These are phyloP conservation scores for Entomobrya proxima DNA, from an alignment of 2,888 invertebrate genomes.

Conservation along the genomic window DNA sequence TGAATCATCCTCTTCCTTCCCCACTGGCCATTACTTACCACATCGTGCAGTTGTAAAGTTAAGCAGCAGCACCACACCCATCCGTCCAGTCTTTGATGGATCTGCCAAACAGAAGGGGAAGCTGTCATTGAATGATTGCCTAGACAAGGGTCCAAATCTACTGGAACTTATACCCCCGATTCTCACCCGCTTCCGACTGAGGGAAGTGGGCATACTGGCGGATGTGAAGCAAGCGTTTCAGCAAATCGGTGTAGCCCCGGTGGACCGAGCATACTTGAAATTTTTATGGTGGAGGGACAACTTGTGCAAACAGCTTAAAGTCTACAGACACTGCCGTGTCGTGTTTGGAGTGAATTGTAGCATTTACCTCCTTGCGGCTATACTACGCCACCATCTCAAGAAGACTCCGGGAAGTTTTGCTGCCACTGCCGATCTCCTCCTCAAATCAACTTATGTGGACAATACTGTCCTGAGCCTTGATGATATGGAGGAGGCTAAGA, in stretches of 20 bases:
- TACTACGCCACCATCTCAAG: constrained; percentile 73
- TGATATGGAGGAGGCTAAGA: constrained; percentile 57
- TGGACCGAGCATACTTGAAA: constrained; percentile 21
- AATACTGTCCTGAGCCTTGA: constrained; percentile 69
- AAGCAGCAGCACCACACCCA: constrained; percentile 21
- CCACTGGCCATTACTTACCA: constrained; percentile 59
- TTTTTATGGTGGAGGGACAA: constrained; percentile 57
- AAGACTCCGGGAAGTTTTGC: neutral
- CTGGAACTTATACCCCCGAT: constrained; percentile 68
- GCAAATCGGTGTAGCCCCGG: constrained; percentile 13
- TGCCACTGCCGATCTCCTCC: constrained; percentile 34
- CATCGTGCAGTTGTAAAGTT: constrained; percentile 70
- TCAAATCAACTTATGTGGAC: constrained; percentile 61
- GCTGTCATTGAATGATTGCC: constrained; percentile 70
- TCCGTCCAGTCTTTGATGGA: constrained; percentile 43
- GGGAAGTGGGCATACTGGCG: neutral
- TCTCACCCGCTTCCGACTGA: constrained; percentile 29
- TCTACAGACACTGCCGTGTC: constrained; percentile 72
- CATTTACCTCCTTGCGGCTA: constrained; percentile 72
- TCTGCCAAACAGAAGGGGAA: constrained; percentile 10
- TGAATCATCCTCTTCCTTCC: too few species aligned
- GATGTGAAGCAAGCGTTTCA: constrained; percentile 54
- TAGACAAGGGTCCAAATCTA: constrained; percentile 72
- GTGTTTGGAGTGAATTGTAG: constrained; percentile 73
- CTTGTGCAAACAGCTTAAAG: neutral